A percentile compares a stretch with the other conserved stretches of the same genome.
Evolutionary conservation across 2,797 vertebrate genomes (phyloP).

Genomic region (Phaenicophaeus curvirostris): DNA sequence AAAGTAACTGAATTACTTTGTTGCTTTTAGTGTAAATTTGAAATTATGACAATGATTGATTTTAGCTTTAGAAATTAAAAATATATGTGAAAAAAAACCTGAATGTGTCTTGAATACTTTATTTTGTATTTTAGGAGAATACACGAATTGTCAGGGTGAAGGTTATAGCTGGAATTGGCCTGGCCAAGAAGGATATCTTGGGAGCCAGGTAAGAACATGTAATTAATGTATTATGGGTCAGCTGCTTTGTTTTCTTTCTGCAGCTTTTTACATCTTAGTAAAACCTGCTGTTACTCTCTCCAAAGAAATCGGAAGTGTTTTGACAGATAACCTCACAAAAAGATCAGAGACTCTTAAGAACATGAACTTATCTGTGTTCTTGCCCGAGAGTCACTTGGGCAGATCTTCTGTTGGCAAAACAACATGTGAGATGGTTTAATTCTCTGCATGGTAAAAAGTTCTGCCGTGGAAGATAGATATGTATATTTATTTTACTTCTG

Average conservation of each 20-base stretch:
- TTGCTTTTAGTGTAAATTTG: not conserved
- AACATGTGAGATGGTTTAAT: not conserved
- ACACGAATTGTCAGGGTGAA: slow-evolving; percentile 88
- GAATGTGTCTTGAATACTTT: not conserved
- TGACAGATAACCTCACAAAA: not conserved
- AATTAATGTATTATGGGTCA: not conserved
- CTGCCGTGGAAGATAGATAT: not conserved
- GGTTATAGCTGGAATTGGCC: slow-evolving; percentile 89
- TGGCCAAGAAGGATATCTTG: slow-evolving; percentile 96
- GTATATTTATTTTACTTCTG: not conserved
- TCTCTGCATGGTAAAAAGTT: not conserved
- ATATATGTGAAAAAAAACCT: not conserved
- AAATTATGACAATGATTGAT: not conserved
- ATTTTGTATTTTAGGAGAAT: slow-evolving; percentile 82
- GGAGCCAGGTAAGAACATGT: slow-evolving; percentile 89
- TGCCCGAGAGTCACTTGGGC: not conserved
- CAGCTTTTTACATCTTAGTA: not conserved
- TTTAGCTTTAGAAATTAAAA: not conserved
- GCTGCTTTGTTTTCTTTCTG: not conserved
- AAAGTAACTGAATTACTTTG: not conserved
- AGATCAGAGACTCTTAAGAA: not conserved
- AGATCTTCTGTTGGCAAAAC: not conserved
- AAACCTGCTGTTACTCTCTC: not conserved
- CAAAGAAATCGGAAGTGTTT: not conserved
- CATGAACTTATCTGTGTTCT: not conserved